A percentile compares a stretch with the other conserved stretches of the same genome.
These are phyloP conservation scores for Leptocoma aspasia DNA, from an alignment of 2,113 vertebrate genomes.

Conservation along the genomic window DNA sequence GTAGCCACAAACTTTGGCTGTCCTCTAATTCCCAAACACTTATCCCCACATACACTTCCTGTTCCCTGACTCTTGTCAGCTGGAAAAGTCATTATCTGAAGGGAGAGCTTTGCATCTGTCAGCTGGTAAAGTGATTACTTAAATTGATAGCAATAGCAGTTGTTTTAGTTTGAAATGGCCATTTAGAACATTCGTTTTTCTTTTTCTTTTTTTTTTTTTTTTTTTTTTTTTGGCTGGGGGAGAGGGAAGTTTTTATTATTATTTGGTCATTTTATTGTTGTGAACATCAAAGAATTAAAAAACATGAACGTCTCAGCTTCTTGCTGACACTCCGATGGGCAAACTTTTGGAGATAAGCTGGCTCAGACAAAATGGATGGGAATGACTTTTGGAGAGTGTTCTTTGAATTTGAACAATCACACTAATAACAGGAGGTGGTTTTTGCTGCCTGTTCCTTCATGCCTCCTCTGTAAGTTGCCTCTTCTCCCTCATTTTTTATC, in stretches of 20 bases:
- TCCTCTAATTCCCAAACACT: slow-evolving; percentile 61
- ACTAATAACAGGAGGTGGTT: neutral
- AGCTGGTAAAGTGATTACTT: slow-evolving; percentile 68
- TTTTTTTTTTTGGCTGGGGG: fast-evolving
- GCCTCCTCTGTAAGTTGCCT: neutral
- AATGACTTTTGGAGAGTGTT: neutral
- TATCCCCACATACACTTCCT: slow-evolving; percentile 63
- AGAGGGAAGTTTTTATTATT: neutral
- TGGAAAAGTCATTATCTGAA: slow-evolving; percentile 68
- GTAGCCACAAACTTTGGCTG: slow-evolving; percentile 63
- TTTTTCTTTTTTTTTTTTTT: too few relatives aligned
- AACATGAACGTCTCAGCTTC: neutral
- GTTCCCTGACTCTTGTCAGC: slow-evolving; percentile 54
- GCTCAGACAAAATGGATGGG: neutral
- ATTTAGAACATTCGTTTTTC: neutral
- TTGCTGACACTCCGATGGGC: neutral
- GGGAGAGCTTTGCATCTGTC: slow-evolving; percentile 66
- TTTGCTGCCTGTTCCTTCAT: neutral
- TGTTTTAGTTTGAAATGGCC: slow-evolving; percentile 47
- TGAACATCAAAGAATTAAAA: neutral
- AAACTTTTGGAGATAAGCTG: neutral
- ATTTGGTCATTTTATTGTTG: neutral
- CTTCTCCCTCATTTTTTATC: neutral
- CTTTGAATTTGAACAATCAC: neutral
- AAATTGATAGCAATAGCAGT: slow-evolving; percentile 68